These are phyloP conservation scores for Dendrolimus kikuchii DNA, from an alignment of 1,140 invertebrate species.

Conservation along the genomic window DNA sequence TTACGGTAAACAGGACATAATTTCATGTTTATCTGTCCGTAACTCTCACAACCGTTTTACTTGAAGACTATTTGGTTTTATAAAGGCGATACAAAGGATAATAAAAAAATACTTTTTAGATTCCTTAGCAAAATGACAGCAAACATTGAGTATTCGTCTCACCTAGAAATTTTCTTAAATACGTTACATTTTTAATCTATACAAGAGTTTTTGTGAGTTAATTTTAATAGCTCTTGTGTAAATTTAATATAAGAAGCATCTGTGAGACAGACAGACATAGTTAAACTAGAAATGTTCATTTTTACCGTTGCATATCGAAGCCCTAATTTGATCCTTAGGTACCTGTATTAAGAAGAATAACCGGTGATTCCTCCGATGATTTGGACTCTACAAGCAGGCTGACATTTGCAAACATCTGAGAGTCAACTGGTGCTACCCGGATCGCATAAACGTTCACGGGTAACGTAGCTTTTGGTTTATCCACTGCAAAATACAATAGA, in stretches of 20 bases:
- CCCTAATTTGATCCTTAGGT: not conserved
- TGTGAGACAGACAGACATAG: not conserved
- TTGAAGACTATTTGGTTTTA: no score
- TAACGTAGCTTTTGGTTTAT: constrained; percentile 30
- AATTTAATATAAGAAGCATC: not conserved
- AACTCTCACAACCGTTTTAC: no score
- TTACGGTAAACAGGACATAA: no score
- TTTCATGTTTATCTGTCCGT: no score
- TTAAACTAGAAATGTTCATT: not conserved
- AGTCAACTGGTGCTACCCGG: constrained; percentile 29
- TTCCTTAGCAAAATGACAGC: no score
- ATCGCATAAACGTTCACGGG: constrained; percentile 51
- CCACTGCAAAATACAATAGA: constrained; percentile 29
- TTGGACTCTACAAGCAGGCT: constrained; percentile 38
- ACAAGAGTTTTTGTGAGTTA: no score
- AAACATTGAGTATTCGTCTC: no score
- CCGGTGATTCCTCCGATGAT: constrained; percentile 25
- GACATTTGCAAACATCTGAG: constrained; percentile 32
- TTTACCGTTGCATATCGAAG: not conserved
- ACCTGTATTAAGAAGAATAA: constrained; percentile 43
- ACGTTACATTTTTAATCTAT: no score
- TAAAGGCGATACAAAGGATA: no score
- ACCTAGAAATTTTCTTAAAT: no score
- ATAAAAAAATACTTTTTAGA: no score
- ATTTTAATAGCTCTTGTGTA: no score